Evolutionary conservation across 1,140 invertebrate species (phyloP), one percentile per base, ranked within the genome.

Genomic region (Conus ventricosus): DNA sequence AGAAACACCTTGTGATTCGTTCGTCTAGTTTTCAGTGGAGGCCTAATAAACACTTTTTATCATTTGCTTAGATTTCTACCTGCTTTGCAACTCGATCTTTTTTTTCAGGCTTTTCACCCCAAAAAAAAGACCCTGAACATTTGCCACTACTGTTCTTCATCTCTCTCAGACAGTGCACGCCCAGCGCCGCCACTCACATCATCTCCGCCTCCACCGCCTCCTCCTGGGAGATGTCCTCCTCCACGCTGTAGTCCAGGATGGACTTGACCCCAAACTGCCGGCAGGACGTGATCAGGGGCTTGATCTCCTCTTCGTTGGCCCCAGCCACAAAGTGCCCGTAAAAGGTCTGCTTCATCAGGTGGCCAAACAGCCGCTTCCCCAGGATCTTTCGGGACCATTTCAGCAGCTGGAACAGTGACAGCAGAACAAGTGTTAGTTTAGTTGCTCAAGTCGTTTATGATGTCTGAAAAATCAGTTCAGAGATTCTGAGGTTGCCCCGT

Each of bases 201-300:
- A 99, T 97, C 97, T 99, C 98, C 90, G 97, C 96, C 94, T 98
- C 97, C 94, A 97, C 97, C 2, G 98, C 98, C 94, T 98, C 97
- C 92, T 98, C 97, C 54, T 88, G 88, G 7, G 91, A 91, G 53
- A 99, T 96, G 95, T 99, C 99, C 94, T 99, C 98, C 95, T 99
- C 99, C 13, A 99, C 99, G 87, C 98, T 99, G 96, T 99, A 99
- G 95, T 99, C 99, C 55, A 99, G 97, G 94, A 99, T 99, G 4
- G 99, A 98, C 95, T 99, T 99, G 7, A 99, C 99, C 27, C 99
- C 99, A 95, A 99, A 99, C 78, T 97, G 97, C 60, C 97, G 96
- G 91, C 99, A 96, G 93, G 98, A 93, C 23, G 94, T 92, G 57
- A 96, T 94, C 78, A 97, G 97, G 17, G 98, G 98, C 89, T 97